Evolutionary conservation across 2,888 invertebrate species (phyloP).

Genomic region (Hydropsyche betteni): DNA sequence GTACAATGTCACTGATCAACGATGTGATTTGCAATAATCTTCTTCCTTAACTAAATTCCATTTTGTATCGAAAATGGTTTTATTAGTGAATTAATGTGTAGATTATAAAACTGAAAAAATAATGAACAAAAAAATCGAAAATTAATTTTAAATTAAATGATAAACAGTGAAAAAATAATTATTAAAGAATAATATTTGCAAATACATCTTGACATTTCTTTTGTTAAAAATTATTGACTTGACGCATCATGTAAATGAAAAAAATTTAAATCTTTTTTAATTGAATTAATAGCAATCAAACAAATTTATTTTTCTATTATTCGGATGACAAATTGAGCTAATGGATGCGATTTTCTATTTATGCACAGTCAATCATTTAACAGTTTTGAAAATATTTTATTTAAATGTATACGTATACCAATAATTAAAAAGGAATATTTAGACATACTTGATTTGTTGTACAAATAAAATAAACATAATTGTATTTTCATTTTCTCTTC

Average conservation of each 20-base stretch:
- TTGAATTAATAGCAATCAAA: conserved; percentile 16
- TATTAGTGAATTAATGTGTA: conserved; percentile 30
- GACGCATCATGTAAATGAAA: background rate
- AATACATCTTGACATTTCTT: conserved; percentile 5
- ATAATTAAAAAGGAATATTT: too few species aligned
- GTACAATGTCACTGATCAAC: conserved; percentile 43
- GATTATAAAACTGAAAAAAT: background rate
- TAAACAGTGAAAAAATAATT: background rate
- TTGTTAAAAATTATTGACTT: background rate
- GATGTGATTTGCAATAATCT: conserved; percentile 50
- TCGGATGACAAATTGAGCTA: too few species aligned
- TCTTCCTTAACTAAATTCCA: conserved; percentile 30
- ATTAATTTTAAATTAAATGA: conserved; percentile 26
- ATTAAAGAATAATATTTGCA: background rate
- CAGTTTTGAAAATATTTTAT: too few species aligned
- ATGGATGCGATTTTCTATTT: too few species aligned
- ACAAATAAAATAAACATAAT: too few species aligned
- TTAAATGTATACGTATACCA: too few species aligned
- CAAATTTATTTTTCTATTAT: too few species aligned
- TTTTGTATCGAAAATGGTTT: conserved; percentile 16
- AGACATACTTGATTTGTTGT: too few species aligned
- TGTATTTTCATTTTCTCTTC: too few species aligned
- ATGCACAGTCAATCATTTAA: too few species aligned
- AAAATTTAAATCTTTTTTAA: conserved; percentile 24
- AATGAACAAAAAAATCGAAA: conserved; percentile 22